These are phyloP conservation scores for Brachionus rotundiformis DNA, from an alignment of 1,140 invertebrate species.

Conservation along the genomic window DNA sequence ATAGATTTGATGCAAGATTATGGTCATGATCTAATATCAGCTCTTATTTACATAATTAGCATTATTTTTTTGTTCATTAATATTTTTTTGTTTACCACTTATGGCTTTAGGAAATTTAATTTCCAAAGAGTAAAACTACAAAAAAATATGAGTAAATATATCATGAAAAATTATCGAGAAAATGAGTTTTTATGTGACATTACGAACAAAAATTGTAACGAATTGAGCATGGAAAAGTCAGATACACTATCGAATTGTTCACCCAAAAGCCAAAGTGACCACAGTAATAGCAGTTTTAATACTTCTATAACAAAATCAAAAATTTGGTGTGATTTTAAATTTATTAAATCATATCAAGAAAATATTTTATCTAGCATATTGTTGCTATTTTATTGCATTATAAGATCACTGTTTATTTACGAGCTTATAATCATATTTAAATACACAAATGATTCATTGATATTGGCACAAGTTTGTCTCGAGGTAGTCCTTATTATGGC, in stretches of 20 bases:
- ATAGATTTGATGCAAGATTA: slow-evolving; percentile 12
- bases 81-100: not conserved
- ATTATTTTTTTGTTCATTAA: not conserved
- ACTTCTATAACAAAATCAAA: not conserved
- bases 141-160: slow-evolving; percentile 20
- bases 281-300: slow-evolving; percentile 1
- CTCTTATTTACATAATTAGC: slow-evolving; percentile 6
- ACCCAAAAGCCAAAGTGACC: not conserved
- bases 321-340: not conserved
- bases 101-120: slow-evolving; percentile 5
- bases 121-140: not conserved
- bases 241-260: not conserved
- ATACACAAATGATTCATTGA: slow-evolving; percentile 4
- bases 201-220: not conserved
- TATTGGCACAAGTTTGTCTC: not conserved
- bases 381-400: slow-evolving; percentile 1
- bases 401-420: slow-evolving; percentile 17
- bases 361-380: slow-evolving; percentile 13
- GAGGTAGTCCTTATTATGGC: not conserved
- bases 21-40: slow-evolving; percentile 12
- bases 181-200: not conserved
- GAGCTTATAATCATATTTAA: slow-evolving; percentile 22
- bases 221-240: not conserved
- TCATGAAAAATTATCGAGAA: slow-evolving; percentile 15
- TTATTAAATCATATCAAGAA: not conserved